Evolutionary conservation across 2,113 vertebrate species (phyloP).

Genomic region (Anolis sagrei): DNA sequence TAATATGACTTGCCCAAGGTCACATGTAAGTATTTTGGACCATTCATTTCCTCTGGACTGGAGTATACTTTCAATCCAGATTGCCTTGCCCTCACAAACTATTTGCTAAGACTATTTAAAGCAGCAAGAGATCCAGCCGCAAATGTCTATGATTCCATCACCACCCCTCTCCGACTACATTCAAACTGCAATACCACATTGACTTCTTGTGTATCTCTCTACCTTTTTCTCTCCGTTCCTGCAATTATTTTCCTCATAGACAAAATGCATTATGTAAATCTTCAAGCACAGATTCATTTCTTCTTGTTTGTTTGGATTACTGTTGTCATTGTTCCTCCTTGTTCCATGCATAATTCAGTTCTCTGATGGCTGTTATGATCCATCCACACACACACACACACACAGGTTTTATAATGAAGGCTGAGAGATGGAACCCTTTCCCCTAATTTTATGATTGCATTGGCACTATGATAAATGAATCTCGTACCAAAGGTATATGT

Average conservation of each 20-base stretch:
- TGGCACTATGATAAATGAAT: background rate
- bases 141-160: background rate
- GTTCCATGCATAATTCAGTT: background rate
- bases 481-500: background rate
- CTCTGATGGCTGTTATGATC: too few relatives aligned
- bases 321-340: background rate
- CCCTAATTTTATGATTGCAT: background rate
- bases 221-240: too few relatives aligned
- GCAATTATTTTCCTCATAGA: background rate
- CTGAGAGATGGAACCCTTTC: background rate
- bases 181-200: too few relatives aligned
- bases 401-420: background rate
- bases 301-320: background rate
- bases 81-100: too few relatives aligned
- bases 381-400: too few relatives aligned
- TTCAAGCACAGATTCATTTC: background rate
- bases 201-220: too few relatives aligned
- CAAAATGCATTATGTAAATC: background rate
- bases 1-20: too few relatives aligned
- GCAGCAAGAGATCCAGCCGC: background rate
- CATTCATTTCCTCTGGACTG: too few relatives aligned
- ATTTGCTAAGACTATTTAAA: background rate
- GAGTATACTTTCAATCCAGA: too few relatives aligned
- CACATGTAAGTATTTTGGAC: too few relatives aligned
- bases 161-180: background rate